Evolutionary conservation across 2,113 vertebrate genomes (phyloP).

Genomic region (Zootoca vivipara): DNA sequence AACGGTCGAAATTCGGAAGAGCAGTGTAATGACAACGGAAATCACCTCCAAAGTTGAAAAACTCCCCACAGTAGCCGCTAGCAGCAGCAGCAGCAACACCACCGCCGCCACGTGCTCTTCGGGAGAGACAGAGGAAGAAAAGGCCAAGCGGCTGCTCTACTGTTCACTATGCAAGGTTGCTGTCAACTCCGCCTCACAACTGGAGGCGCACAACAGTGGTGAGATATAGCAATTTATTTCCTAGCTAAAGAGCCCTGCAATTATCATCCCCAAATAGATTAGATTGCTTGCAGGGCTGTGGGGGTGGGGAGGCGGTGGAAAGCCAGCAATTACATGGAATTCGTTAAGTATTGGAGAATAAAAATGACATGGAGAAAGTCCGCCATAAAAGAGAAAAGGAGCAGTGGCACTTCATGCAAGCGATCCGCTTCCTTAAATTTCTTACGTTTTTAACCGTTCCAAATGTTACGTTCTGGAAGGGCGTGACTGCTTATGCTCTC

Average conservation of each 20-base stretch:
- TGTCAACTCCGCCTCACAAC: conserved; percentile 96
- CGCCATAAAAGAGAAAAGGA: conserved; percentile 24
- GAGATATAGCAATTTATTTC: conserved; percentile 68
- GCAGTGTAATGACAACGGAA: conserved; percentile 75
- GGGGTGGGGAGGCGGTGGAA: conserved; percentile 55
- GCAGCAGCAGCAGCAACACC: conserved; percentile 66
- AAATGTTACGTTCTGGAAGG: conserved; percentile 23
- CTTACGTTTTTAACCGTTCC: conserved; percentile 35
- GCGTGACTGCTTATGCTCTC: conserved; percentile 42
- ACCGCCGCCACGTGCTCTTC: conserved; percentile 62
- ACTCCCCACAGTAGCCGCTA: conserved; percentile 70
- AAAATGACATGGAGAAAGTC: conserved; percentile 58
- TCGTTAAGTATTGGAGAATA: conserved; percentile 66
- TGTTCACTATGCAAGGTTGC: conserved; percentile 98
- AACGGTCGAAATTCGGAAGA: conserved; percentile 70
- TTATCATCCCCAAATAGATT: conserved; percentile 71
- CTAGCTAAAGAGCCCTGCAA: conserved; percentile 65
- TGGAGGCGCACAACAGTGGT: conserved; percentile 99
- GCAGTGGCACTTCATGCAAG: conserved; percentile 24
- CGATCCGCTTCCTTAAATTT: conserved; percentile 44
- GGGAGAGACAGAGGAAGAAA: conserved; percentile 92
- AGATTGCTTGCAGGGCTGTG: conserved; percentile 67
- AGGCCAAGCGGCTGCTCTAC: conserved; percentile 93
- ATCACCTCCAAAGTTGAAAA: conserved; percentile 80
- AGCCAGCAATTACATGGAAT: conserved; percentile 67